Percentiles rank a stretch among this genome's conserved stretches.
Evolutionary conservation across 2,797 vertebrate genomes (phyloP).

Genomic region (Lacerta bilineata): DNA sequence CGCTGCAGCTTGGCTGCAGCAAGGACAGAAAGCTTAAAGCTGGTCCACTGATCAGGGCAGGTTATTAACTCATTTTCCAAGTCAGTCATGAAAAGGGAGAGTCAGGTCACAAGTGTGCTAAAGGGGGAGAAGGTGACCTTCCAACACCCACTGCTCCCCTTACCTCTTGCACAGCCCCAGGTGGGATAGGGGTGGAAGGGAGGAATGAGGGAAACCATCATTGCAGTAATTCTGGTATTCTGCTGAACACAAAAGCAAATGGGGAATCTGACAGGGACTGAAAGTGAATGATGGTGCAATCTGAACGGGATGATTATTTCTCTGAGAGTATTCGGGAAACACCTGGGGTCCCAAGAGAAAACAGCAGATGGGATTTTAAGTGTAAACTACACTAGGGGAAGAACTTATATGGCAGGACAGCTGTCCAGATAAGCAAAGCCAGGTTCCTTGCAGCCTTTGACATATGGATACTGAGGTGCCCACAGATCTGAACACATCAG

Average conservation of each 20-base stretch:
- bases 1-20: not conserved
- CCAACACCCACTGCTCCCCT: not conserved
- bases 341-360: conserved; percentile 43
- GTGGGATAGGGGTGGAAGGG: too few relatives aligned
- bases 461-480: conserved; percentile 1
- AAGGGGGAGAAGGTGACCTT: not conserved
- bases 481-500: not conserved
- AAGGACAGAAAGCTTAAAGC: not conserved
- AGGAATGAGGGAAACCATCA: not conserved
- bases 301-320: conserved; percentile 59
- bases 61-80: conserved; percentile 20
- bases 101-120: not conserved
- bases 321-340: conserved; percentile 54
- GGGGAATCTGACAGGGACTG: conserved; percentile 54
- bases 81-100: not conserved
- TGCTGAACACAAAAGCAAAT: conserved; percentile 55
- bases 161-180: not conserved
- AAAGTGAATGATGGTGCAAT: conserved; percentile 65
- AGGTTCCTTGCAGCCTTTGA: conserved; percentile 14
- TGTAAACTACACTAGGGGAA: conserved; percentile 22
- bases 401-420: conserved; percentile 10
- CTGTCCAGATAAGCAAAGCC: not conserved
- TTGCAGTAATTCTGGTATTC: conserved; percentile 41
- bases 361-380: conserved; percentile 51
- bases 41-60: not conserved